Conservation (phyloP, 2,888 invertebrate genomes). For the Cylloceria caligata region DNA sequence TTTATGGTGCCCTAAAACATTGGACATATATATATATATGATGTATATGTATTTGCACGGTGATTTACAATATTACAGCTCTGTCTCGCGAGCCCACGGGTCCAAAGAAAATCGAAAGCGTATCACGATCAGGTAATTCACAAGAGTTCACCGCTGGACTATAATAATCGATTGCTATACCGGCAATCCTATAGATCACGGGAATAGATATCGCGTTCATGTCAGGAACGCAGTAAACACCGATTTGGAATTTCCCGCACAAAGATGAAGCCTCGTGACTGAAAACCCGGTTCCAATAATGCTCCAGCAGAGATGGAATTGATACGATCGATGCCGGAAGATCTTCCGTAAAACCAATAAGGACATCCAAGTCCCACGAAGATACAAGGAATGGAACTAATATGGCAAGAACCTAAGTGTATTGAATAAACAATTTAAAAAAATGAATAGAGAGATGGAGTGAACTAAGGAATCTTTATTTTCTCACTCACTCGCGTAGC, state of each 20-base stretch:
- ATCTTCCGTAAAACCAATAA: slow-evolving; percentile 27
- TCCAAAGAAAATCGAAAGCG: slow-evolving; percentile 24
- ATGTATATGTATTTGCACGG: slow-evolving; percentile 27
- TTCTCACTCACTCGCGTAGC: slow-evolving; percentile 3
- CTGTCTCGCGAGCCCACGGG: neutral
- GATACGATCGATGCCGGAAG: slow-evolving; percentile 52
- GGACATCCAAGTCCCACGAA: slow-evolving; percentile 50
- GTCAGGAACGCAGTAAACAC: slow-evolving; percentile 14
- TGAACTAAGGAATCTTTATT: slow-evolving; percentile 17
- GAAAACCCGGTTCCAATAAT: slow-evolving; percentile 49
- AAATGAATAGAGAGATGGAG: slow-evolving; percentile 38
- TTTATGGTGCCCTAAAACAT: slow-evolving; percentile 52
- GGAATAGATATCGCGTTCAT: slow-evolving; percentile 35
- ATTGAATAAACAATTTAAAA: slow-evolving; percentile 41
- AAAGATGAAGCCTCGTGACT: slow-evolving; percentile 19
- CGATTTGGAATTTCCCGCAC: slow-evolving; percentile 31
- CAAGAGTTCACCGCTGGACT: neutral
- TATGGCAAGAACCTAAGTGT: slow-evolving; percentile 51
- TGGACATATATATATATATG: slow-evolving; percentile 17
- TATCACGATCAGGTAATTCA: slow-evolving; percentile 25
- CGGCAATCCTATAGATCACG: slow-evolving; percentile 26
- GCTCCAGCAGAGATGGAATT: slow-evolving; percentile 33
- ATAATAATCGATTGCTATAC: neutral
- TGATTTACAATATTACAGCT: slow-evolving; percentile 42
- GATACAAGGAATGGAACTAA: slow-evolving; percentile 45